Evolutionary conservation across 1,140 invertebrate species (phyloP).

Genomic region (Parapsyche elsis): DNA sequence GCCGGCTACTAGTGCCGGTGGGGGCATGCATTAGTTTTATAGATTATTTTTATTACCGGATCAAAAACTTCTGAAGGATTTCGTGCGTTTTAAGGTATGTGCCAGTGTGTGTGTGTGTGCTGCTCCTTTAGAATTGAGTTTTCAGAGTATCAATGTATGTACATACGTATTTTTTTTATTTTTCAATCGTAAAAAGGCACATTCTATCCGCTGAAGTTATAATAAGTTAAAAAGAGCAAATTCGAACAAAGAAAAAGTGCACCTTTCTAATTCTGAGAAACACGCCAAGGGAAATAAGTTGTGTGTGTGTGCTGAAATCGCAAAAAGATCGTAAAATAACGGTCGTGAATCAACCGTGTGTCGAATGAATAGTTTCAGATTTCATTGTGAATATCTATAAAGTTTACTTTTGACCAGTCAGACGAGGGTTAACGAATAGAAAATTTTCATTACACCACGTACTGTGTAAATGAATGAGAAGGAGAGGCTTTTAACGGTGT

Average conservation of each 20-base stretch:
- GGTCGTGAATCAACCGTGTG: too few species aligned
- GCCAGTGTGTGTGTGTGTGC: not conserved
- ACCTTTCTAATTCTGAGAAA: not conserved
- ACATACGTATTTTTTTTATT: conserved; percentile 40
- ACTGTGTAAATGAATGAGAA: too few species aligned
- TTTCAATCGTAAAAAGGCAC: too few species aligned
- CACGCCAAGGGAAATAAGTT: not conserved
- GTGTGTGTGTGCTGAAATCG: too few species aligned
- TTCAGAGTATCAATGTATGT: conserved; percentile 7
- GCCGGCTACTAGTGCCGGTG: not conserved
- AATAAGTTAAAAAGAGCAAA: too few species aligned
- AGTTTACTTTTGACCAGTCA: not conserved
- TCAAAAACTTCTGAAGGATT: conserved; percentile 49
- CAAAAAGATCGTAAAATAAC: not conserved
- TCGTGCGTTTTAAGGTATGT: too few species aligned
- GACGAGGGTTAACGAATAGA: too few species aligned
- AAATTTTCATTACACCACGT: too few species aligned
- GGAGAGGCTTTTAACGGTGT: too few species aligned
- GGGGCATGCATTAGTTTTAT: conserved; percentile 52
- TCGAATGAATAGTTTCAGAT: not conserved
- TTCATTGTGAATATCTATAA: too few species aligned
- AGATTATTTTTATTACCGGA: conserved; percentile 55
- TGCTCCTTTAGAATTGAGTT: conserved; percentile 40
- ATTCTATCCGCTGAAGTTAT: too few species aligned
- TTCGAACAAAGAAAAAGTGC: conserved; percentile 15